These are phyloP conservation scores for Lethenteron camtschaticum DNA, from an alignment of 2,113 vertebrate genomes.

Conservation along the genomic window DNA sequence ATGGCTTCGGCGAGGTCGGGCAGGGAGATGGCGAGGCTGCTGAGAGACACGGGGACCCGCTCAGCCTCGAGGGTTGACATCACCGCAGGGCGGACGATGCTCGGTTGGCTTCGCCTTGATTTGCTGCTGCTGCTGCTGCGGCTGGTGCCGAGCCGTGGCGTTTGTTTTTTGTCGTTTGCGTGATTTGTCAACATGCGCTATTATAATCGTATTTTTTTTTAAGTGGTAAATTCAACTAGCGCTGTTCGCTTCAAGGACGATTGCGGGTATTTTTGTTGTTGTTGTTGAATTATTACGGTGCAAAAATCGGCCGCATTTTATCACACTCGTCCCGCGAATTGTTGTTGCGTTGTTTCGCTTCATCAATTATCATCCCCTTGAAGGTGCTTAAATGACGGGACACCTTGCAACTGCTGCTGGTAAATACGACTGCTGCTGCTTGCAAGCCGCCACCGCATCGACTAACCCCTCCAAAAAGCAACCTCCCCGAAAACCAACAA, in stretches of 20 bases:
- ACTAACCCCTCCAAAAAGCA: too few relatives aligned
- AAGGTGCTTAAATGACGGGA: too few relatives aligned
- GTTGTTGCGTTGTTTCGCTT: too few relatives aligned
- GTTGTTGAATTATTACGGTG: too few relatives aligned
- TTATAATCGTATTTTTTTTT: not conserved
- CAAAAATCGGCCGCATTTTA: too few relatives aligned
- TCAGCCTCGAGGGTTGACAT: not conserved
- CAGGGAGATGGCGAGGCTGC: not conserved
- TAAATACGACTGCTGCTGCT: too few relatives aligned
- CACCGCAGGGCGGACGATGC: not conserved
- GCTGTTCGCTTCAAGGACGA: not conserved
- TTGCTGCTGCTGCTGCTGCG: not conserved
- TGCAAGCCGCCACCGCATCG: too few relatives aligned
- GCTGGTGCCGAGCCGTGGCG: not conserved
- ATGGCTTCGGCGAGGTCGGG: conserved; percentile 4
- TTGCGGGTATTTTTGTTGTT: not conserved
- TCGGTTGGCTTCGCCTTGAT: not conserved
- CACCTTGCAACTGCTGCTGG: too few relatives aligned
- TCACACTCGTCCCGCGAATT: too few relatives aligned
- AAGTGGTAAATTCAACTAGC: not conserved
- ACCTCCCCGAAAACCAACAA: too few relatives aligned
- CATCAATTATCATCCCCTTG: too few relatives aligned
- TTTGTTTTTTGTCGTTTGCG: not conserved
- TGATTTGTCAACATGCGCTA: not conserved
- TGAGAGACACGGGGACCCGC: conserved; percentile 3